These are phyloP conservation scores for Folsomia candida DNA, from an alignment of 2,888 invertebrate genomes.

Conservation along the genomic window DNA sequence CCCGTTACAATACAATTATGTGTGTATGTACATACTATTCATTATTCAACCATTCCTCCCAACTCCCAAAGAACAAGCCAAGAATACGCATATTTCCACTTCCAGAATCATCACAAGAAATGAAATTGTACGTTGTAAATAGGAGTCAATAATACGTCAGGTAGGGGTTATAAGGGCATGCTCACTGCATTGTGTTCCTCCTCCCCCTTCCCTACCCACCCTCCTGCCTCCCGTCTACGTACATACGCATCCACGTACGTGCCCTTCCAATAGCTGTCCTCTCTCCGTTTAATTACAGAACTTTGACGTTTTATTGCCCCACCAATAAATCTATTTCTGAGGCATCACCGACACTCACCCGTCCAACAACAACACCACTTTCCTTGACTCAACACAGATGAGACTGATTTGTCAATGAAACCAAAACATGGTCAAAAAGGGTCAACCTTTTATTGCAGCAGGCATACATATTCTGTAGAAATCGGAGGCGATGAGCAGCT, in stretches of 20 bases:
- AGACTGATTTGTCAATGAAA: not conserved
- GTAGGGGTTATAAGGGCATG: not conserved
- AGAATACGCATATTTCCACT: no score
- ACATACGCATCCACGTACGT: not conserved
- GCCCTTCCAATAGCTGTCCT: no score
- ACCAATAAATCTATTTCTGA: not conserved
- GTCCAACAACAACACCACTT: not conserved
- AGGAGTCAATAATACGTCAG: no score
- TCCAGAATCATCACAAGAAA: no score
- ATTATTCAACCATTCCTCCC: slow-evolving; percentile 4
- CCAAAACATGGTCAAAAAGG: not conserved
- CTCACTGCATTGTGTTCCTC: not conserved
- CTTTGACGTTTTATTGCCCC: slow-evolving; percentile 1
- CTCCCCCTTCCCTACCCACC: not conserved
- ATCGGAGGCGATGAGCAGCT: no score
- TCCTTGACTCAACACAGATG: not conserved
- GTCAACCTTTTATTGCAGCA: no score
- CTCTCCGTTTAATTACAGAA: not conserved
- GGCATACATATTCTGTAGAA: no score
- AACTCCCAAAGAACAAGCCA: not conserved
- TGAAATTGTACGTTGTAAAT: no score
- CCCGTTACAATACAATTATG: slow-evolving; percentile 8
- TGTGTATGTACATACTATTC: no score
- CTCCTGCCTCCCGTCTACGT: not conserved
- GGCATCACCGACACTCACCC: not conserved